phyloP scores from a whole-genome alignment of 2,888 invertebrate species.

The Lomographa bimaculata region DNA sequence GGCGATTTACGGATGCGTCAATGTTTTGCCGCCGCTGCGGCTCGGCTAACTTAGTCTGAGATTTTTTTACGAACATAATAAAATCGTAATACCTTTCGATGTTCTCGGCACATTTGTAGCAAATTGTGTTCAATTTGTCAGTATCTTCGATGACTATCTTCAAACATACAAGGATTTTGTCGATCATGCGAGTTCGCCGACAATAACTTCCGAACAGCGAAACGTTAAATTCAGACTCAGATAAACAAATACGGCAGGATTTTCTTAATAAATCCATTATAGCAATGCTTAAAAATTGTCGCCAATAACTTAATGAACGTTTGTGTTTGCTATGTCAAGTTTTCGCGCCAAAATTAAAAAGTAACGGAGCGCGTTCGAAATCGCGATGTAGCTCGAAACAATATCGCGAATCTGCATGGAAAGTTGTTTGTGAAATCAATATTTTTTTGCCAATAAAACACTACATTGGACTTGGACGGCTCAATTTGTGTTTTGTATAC shows the following conservation, averaged over 20 bases:
- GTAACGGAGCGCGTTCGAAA: slow-evolving; percentile 23
- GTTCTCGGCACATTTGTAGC: slow-evolving; percentile 66
- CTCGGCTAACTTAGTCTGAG: slow-evolving; percentile 49
- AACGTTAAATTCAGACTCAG: slow-evolving; percentile 66
- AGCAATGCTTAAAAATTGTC: too few relatives aligned
- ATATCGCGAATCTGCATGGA: too few relatives aligned
- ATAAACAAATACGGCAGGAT: slow-evolving; percentile 65
- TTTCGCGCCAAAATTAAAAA: slow-evolving; percentile 38
- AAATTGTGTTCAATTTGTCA: slow-evolving; percentile 61
- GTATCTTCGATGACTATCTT: slow-evolving; percentile 63
- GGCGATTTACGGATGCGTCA: slow-evolving; percentile 44
- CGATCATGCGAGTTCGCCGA: slow-evolving; percentile 55
- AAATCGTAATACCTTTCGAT: slow-evolving; percentile 69
- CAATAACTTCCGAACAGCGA: slow-evolving; percentile 62
- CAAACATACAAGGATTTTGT: slow-evolving; percentile 66
- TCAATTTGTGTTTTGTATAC: slow-evolving; percentile 64
- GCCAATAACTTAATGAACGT: too few relatives aligned
- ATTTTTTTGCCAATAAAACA: slow-evolving; percentile 59
- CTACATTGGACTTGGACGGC: slow-evolving; percentile 66
- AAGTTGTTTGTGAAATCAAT: too few relatives aligned
- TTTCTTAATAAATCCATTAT: slow-evolving; percentile 63
- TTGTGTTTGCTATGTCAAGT: slow-evolving; percentile 21
- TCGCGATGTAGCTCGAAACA: too few relatives aligned
- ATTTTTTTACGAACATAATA: slow-evolving; percentile 56
- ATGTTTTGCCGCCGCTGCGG: slow-evolving; percentile 35